phyloP scores from a whole-genome alignment of 2,113 vertebrate genomes.

The Gymnobelideus leadbeateri region DNA sequence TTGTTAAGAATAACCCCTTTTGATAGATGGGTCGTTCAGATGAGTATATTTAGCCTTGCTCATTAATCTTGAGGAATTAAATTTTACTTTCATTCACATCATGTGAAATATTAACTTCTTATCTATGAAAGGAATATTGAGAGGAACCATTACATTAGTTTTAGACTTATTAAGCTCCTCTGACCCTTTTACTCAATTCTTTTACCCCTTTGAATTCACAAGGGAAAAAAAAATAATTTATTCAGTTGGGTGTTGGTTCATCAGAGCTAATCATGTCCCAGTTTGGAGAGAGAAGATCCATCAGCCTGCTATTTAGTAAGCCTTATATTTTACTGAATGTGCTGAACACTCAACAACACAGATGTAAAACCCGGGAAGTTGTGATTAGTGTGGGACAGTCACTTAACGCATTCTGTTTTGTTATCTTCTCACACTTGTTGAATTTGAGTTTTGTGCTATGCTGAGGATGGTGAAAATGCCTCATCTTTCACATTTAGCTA shows the following conservation, averaged over 20 bases:
- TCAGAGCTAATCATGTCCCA: no score
- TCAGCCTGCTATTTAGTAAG: no score
- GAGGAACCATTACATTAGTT: background rate
- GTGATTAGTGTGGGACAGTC: no score
- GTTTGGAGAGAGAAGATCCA: background rate
- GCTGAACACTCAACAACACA: background rate
- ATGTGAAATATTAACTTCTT: constrained; percentile 1
- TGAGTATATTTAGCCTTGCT: background rate
- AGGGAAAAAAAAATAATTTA: background rate
- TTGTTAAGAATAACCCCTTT: background rate
- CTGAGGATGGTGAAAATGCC: constrained; percentile 15
- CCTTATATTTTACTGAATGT: background rate
- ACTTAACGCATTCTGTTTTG: background rate
- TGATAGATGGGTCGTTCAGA: background rate
- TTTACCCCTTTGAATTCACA: background rate
- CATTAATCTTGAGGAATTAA: background rate
- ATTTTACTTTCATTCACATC: background rate
- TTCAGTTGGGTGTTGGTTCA: background rate
- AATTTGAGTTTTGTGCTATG: background rate
- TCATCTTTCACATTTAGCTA: background rate
- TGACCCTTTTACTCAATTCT: background rate
- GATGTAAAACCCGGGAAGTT: rapidly evolving
- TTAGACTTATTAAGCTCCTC: background rate
- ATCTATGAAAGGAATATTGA: background rate
- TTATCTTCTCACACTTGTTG: background rate